Percentiles rank a stretch among this genome's conserved stretches.
These are phyloP conservation scores for Scaptomyza cyrtandrae DNA, from an alignment of 2,888 invertebrate species.

Conservation along the genomic window DNA sequence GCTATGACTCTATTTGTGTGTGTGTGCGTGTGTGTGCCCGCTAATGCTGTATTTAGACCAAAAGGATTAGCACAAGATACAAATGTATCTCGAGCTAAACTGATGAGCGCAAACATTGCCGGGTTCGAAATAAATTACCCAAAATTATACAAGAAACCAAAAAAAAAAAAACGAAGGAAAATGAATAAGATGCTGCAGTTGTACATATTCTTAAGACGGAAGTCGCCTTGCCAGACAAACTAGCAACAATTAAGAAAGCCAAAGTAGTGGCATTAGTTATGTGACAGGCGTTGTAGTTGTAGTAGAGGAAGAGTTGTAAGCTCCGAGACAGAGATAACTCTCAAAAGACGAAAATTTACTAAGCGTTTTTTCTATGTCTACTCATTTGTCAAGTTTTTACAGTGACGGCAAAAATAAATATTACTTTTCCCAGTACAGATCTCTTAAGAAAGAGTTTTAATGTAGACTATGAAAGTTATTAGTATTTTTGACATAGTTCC, in stretches of 20 bases:
- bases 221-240: conserved; percentile 61
- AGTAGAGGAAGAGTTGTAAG: neutral
- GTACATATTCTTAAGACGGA: conserved; percentile 41
- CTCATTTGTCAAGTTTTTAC: neutral
- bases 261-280: conserved; percentile 65
- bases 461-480: no score
- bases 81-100: conserved; percentile 63
- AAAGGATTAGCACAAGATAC: conserved; percentile 72
- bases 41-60: conserved; percentile 65
- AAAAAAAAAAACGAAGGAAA: conserved; percentile 23
- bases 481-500: no score
- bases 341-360: conserved; percentile 7
- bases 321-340: neutral
- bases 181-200: conserved; percentile 14
- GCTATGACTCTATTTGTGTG: conserved; percentile 56
- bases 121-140: conserved; percentile 62
- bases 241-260: conserved; percentile 64
- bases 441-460: neutral
- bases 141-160: conserved; percentile 40
- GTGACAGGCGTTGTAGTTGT: conserved; percentile 17
- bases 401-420: neutral
- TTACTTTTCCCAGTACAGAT: neutral
- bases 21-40: conserved; percentile 20
- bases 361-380: conserved; percentile 1
- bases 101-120: conserved; percentile 38